Evolutionary conservation across 2,888 invertebrate species (phyloP).

Genomic region (Rhamphomyia laevipes): DNA sequence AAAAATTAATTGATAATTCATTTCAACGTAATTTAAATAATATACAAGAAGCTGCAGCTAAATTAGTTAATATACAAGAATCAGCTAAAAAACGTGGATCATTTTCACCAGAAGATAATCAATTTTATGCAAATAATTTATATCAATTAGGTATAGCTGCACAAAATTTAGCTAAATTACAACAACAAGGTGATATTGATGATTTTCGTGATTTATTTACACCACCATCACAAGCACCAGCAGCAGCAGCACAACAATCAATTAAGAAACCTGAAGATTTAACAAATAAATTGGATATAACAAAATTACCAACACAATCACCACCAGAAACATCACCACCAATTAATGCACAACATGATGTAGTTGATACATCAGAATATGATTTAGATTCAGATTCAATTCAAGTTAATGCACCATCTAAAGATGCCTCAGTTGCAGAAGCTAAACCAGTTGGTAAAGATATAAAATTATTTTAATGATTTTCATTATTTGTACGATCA

Average conservation of each 20-base stretch:
- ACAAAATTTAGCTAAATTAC: conserved; percentile 43
- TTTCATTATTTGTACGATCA: conserved; percentile 1
- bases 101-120: conserved; percentile 43
- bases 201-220: conserved; percentile 41
- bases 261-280: neutral
- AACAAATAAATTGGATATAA: conserved; percentile 6
- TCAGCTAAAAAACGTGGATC: conserved; percentile 46
- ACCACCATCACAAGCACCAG: conserved; percentile 17
- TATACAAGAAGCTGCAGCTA: conserved; percentile 46
- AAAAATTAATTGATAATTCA: conserved; percentile 18
- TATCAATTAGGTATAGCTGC: conserved; percentile 45
- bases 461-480: neutral
- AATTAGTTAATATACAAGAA: conserved; percentile 48
- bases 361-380: conserved; percentile 5
- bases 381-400: conserved; percentile 35
- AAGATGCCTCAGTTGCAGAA: conserved; percentile 56
- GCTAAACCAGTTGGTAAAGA: conserved; percentile 58
- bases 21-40: conserved; percentile 45
- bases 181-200: conserved; percentile 42
- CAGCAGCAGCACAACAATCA: too few species aligned
- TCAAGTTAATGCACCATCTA: conserved; percentile 42
- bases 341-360: conserved; percentile 8
- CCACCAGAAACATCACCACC: conserved; percentile 33
- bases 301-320: conserved; percentile 23
- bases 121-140: conserved; percentile 45